Base-by-base conservation (phyloP, 1,140 invertebrate species). In the Drosophila neocordata region DNA sequence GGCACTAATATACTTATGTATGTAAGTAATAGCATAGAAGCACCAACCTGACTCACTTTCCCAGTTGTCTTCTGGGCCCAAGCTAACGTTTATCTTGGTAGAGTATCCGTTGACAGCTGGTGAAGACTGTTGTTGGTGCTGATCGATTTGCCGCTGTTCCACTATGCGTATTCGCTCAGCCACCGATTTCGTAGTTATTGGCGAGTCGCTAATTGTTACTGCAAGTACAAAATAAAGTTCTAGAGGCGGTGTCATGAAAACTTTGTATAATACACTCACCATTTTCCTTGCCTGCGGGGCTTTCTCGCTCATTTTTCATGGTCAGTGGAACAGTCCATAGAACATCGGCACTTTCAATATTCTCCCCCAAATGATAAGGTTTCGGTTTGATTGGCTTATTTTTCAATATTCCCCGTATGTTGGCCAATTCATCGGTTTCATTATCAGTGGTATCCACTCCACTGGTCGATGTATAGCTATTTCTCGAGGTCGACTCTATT, bases 321-420 rank as follows among this genome's bases (percentile, higher is more conserved):
- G 57, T 12, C 13, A 68, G 64, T 5, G 71, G 92, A 4, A 93
- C 91, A 34, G 92, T 93, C 93, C 93, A 94, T 13, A 92, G 89
- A 4, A 70, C 88, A 65, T 90, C 90, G 77, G 92, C 92, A 83
- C 92, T 91, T 73, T 90, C 92, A 70, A 93, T 93, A 79, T 94
- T 93, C 77, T 95, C 94, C 41, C 94, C 94, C 67, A 95, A 91
- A 81, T 94, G 93, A 92, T 95, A 95, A 58, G 95, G 94, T 80
- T 93, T 94, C 73, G 94, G 94, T 87, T 95, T 95, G 8, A 94
- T 92, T 35, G 94, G 94, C 92, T 95, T 95, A 77, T 95, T 95
- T 91, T 95, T 95, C 57, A 95, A 90, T 91, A 95, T 95, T 71
- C 95, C 94, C 73, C 94, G 93, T 77, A 94, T 94, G 84, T 92